Conservation (phyloP, 2,888 invertebrate genomes). For the Monoplex corrugatus region DNA sequence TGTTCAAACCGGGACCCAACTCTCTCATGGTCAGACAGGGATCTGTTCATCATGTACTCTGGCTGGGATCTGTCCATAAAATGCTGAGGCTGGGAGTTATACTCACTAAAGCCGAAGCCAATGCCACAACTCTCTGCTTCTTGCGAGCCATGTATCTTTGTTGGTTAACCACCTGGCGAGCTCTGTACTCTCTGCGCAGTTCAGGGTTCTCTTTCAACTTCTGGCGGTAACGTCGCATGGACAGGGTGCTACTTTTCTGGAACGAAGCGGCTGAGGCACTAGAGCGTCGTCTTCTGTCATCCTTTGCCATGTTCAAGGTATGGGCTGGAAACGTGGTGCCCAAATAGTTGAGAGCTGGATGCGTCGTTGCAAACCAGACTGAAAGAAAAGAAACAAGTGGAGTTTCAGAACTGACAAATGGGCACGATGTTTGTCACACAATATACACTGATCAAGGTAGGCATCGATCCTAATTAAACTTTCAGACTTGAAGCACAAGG, state of each 20-base stretch:
- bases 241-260: constrained; percentile 16
- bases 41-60: no score
- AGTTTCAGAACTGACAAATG: not conserved
- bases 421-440: no score
- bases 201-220: constrained; percentile 32
- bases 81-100: not conserved
- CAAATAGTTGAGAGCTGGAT: not conserved
- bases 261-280: not conserved
- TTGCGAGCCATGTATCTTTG: constrained; percentile 34
- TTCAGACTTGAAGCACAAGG: no score
- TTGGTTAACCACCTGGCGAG: constrained; percentile 29
- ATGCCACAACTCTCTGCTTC: constrained; percentile 7
- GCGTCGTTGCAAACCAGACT: constrained; percentile 21
- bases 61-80: not conserved
- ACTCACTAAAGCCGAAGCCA: not conserved
- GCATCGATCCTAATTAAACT: no score
- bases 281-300: not conserved
- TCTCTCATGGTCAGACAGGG: no score
- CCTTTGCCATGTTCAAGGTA: not conserved
- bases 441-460: no score
- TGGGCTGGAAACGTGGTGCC: not conserved
- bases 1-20: no score
- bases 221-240: constrained; percentile 37
- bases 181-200: constrained; percentile 4
- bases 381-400: constrained; percentile 29